A percentile compares a stretch with the other conserved stretches of the same genome.
Conservation (phyloP, 1,140 invertebrate genomes). For the Drosophila parabipectinata region DNA sequence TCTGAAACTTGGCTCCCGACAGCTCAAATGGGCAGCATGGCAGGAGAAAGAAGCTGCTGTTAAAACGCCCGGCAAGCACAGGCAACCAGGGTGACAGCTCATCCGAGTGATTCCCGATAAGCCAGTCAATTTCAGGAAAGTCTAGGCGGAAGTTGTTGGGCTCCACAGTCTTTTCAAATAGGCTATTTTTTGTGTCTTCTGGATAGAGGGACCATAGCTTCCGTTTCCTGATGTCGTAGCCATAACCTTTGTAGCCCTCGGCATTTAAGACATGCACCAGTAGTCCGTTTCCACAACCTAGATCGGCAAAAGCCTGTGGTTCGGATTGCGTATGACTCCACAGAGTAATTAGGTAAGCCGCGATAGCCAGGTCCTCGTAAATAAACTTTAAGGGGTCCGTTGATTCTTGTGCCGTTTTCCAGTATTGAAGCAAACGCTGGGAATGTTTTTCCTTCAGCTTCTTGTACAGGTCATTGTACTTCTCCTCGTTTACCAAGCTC, state of each 20-base stretch:
- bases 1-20: constrained; percentile 92
- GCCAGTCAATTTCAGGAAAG: constrained; percentile 92
- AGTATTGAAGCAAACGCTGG: constrained; percentile 86
- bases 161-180: constrained; percentile 87
- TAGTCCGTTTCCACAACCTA: constrained; percentile 98
- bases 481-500: constrained; percentile 87
- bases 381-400: constrained; percentile 98
- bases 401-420: constrained; percentile 91
- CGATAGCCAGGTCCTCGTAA: constrained; percentile 98
- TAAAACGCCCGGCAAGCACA: constrained; percentile 92
- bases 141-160: constrained; percentile 90
- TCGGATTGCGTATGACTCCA: constrained; percentile 86
- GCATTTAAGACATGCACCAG: constrained; percentile 93
- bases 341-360: constrained; percentile 93
- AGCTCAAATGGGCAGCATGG: constrained; percentile 98
- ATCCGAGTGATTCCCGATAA: constrained; percentile 99
- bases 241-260: constrained; percentile 94
- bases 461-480: constrained; percentile 90
- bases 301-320: constrained; percentile 91
- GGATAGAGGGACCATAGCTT: constrained; percentile 95
- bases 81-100: constrained; percentile 99
- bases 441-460: constrained; percentile 93
- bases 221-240: constrained; percentile 94
- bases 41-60: constrained; percentile 91
- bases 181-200: constrained; percentile 76